Percentiles rank a stretch among this genome's conserved stretches.
Conservation (phyloP, 2,113 vertebrate species). For the Morone saxatilis region DNA sequence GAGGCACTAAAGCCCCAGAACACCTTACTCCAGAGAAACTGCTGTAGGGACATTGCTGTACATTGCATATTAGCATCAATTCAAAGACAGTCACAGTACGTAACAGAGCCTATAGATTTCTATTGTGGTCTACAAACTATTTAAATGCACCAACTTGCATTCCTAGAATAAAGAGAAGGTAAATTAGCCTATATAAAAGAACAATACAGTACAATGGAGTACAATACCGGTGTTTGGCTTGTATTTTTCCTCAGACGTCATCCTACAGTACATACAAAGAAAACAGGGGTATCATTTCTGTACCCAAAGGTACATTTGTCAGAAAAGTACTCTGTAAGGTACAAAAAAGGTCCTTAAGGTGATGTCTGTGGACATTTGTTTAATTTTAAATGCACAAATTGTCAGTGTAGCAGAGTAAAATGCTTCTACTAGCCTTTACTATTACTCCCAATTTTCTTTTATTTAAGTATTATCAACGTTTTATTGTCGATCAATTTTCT, state of each 20-base stretch:
- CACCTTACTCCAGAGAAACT: slow-evolving; percentile 62
- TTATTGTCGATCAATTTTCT: too few species aligned
- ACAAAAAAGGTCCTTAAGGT: too few species aligned
- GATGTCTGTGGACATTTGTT: too few species aligned
- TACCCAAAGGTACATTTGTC: too few species aligned
- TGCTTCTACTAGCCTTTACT: too few species aligned
- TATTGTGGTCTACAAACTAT: slow-evolving; percentile 30
- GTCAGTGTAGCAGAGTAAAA: too few species aligned
- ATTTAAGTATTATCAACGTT: too few species aligned
- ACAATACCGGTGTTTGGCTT: not conserved
- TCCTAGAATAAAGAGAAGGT: not conserved
- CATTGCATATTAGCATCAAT: slow-evolving; percentile 47
- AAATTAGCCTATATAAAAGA: not conserved
- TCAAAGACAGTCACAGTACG: slow-evolving; percentile 15
- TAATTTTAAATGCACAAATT: too few species aligned
- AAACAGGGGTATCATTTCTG: too few species aligned
- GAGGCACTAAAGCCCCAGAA: slow-evolving; percentile 72
- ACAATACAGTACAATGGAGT: not conserved
- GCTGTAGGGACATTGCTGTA: slow-evolving; percentile 55
- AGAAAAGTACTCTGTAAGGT: too few species aligned
- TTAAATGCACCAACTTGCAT: slow-evolving; percentile 12
- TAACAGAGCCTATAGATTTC: slow-evolving; percentile 25
- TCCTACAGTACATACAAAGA: not conserved
- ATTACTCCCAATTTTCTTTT: too few species aligned
- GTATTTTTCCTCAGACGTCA: slow-evolving; percentile 25